Evolutionary conservation across 2,888 invertebrate genomes (phyloP), one percentile per base, ranked within the genome.

Genomic region (Tetragnatha montana): DNA sequence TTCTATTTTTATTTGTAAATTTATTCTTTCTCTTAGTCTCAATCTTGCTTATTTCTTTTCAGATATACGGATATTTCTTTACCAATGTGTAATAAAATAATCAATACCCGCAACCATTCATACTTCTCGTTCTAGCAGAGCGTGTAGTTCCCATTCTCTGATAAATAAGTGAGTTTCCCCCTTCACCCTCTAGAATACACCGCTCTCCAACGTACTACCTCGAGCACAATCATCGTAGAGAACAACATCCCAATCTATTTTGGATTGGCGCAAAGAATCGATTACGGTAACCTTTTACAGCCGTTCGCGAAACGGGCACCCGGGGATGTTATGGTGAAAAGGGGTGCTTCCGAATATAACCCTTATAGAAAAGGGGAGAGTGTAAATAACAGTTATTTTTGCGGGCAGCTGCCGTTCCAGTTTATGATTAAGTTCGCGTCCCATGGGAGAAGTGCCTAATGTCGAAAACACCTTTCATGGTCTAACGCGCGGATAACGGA

Each of bases 231-330:
- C 35, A 35, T 35, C 14, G 74, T 74, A 60, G 74, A 60, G 49
- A 47, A 8, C 19, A 19, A 71, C 71, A 51, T 12, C 69, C 78
- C 85, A 71, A 71, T 71, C 70, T 85, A 78, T 35, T 71, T 50
- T 85, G 79, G 60, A 80, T 86, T 86, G 86, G 86, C 86, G 86
- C 71, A 80, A 80, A 86, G 80, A 86, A 86, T 86, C 80, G 86
- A 86, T 86, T 86, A 49, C 73, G n/a, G 80, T 51, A 80, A 86
- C 80, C 80, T 86, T 86, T 86, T 80, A 86, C 60, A 68, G 50
- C 71, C 60, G 51, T 80, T 60, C 73, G 74, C 80, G 74, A 80
- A 86, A 50, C 73, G 80, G 74, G 73, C 22, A 71, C 76, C 79
- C 14, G 47, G 69, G 76, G 51, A 68, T 50, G 86, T 79, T 73